Percentiles rank a stretch among this genome's conserved stretches.
phyloP scores from a whole-genome alignment of 2,797 vertebrate genomes.

The Pangasius sanitwongsei region DNA sequence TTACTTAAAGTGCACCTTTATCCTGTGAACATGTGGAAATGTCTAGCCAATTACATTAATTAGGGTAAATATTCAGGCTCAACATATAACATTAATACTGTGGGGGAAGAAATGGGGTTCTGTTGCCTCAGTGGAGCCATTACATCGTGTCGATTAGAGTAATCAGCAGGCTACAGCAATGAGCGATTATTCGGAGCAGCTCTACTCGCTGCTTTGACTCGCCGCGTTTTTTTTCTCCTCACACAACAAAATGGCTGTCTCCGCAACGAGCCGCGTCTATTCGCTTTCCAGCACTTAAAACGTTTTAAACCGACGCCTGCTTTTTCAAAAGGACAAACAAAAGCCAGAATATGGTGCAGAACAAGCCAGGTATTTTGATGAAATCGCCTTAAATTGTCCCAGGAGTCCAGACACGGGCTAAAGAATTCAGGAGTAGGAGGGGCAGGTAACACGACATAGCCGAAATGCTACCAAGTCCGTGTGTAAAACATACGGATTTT shows the following conservation, averaged over 20 bases:
- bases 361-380: constrained; percentile 22
- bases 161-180: constrained; percentile 12
- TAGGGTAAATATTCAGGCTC: neutral
- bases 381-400: constrained; percentile 45
- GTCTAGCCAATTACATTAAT: neutral
- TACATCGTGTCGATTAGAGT: constrained; percentile 33
- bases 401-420: constrained; percentile 28
- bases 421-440: constrained; percentile 78
- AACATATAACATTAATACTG: neutral
- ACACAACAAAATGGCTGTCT: constrained; percentile 68
- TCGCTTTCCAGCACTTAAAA: neutral
- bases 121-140: neutral
- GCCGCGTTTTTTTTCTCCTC: constrained; percentile 37
- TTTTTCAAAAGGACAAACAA: neutral
- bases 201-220: neutral
- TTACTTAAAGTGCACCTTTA: neutral
- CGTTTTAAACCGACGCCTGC: neutral
- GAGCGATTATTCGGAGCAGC: constrained; percentile 33
- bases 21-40: neutral
- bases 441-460: constrained; percentile 70
- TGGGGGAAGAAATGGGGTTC: neutral
- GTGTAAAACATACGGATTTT: constrained; percentile 65
- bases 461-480: constrained; percentile 32
- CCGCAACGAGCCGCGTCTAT: constrained; percentile 38
- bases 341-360: neutral